Base-by-base conservation (phyloP, 2,113 vertebrate species). In the Neodontobutis hainanensis region DNA sequence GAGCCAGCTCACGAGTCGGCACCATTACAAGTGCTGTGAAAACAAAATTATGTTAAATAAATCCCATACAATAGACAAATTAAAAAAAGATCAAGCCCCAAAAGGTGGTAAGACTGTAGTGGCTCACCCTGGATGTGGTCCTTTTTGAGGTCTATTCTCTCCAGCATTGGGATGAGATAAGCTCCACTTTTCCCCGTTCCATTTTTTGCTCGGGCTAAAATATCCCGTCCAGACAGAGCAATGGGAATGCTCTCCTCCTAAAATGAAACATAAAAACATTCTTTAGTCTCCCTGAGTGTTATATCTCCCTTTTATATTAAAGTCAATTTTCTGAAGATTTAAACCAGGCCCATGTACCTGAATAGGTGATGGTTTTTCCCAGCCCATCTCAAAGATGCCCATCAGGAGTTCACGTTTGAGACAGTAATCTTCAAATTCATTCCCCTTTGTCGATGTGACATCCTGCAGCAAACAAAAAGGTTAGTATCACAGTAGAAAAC, bases 221-320 rank as follows among this genome's bases (percentile, higher is more conserved):
- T 93, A 44, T 94, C 93, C 51, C 93, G 86, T 34, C 93, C 93
- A 9, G 93, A 93, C 65, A 94, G 81, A 52, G 91, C 93, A 27
- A 94, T 94, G 61, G 93, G 93, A 83, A 94, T 94, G 80, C 93
- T 94, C 81, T 94, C 93, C 88, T 94, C 93, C 93, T 94, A 77
- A 8, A 75, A 27, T 27, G 3, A 49, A n/a, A n/a, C 49, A 10
- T 44, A 10, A 52, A 38, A 52, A 61, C 48, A 7, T 12, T 32
- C 19, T 46, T 55, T 4, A 45, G n/a, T 9, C 38, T 40, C 38
- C 38, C 8, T 40, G 8, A 5, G 5, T 40, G 5, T 40, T 4
- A n/a, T n/a, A n/a, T 5, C 8, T 40, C 8, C 5, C 8, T 40
- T 40, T 40, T 1, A 40, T 40, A 40, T 40, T 40, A 8, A 40